phyloP scores from a whole-genome alignment of 2,888 invertebrate species.

The Aleiodes leptofemur region DNA sequence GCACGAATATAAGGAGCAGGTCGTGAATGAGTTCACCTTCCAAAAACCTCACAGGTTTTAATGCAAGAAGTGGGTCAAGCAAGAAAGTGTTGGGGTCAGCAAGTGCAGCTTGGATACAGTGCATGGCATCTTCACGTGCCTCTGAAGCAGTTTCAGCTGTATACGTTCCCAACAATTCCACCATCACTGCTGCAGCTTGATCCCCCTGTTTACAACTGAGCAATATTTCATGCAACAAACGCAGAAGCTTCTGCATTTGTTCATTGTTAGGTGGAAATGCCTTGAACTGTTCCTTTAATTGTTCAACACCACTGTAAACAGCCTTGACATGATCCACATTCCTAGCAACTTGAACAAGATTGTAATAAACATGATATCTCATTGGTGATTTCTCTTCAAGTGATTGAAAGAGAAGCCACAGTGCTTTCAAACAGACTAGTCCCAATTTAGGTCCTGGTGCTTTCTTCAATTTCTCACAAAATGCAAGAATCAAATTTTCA shows the following conservation, averaged over 20 bases:
- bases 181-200: slow-evolving; percentile 96
- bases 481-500: slow-evolving; percentile 91
- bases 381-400: slow-evolving; percentile 89
- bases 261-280: slow-evolving; percentile 89
- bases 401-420: slow-evolving; percentile 95
- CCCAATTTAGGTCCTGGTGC: slow-evolving; percentile 89
- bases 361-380: slow-evolving; percentile 95
- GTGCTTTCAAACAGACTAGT: slow-evolving; percentile 88
- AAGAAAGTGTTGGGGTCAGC: slow-evolving; percentile 97
- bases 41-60: slow-evolving; percentile 96
- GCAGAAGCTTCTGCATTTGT: slow-evolving; percentile 93
- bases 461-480: slow-evolving; percentile 94
- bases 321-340: slow-evolving; percentile 90
- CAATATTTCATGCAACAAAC: slow-evolving; percentile 92
- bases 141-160: slow-evolving; percentile 97
- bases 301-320: slow-evolving; percentile 90
- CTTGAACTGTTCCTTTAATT: slow-evolving; percentile 87
- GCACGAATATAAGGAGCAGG: slow-evolving; percentile 94
- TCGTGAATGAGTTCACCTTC: slow-evolving; percentile 97
- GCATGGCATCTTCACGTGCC: slow-evolving; percentile 96
- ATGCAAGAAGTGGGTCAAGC: slow-evolving; percentile 92
- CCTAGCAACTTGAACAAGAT: slow-evolving; percentile 91
- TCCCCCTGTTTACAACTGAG: slow-evolving; percentile 92
- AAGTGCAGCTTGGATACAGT: slow-evolving; percentile 95
- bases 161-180: slow-evolving; percentile 96